These are phyloP conservation scores for Chloropsis hardwickii DNA, from an alignment of 2,113 vertebrate genomes.

Conservation along the genomic window DNA sequence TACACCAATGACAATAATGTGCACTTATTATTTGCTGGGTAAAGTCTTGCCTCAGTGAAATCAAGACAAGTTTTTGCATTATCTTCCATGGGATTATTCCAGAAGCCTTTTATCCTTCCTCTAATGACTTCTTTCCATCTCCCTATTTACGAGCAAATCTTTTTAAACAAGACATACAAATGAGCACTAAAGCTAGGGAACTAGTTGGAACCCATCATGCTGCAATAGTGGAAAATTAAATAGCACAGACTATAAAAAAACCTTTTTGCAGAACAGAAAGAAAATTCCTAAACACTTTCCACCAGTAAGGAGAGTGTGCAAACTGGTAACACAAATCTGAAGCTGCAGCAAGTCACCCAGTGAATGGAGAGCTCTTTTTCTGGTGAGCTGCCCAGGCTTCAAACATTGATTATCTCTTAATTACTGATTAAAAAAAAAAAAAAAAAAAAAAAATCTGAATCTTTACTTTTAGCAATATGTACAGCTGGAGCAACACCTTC, in stretches of 20 bases:
- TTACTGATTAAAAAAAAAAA: neutral
- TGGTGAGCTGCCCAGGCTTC: neutral
- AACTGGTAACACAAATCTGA: neutral
- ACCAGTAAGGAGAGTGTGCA: neutral
- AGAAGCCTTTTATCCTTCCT: neutral
- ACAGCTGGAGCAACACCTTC: neutral
- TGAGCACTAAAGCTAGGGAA: neutral
- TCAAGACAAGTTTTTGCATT: neutral
- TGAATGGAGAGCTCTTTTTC: neutral
- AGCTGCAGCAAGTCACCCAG: neutral
- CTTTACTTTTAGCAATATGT: neutral
- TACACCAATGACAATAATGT: neutral
- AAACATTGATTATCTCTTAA: neutral
- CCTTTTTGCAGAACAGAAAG: neutral
- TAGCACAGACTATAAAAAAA: neutral
- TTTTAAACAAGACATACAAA: neutral
- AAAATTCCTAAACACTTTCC: neutral
- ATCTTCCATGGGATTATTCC: neutral
- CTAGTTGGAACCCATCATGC: neutral
- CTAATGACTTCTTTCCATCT: neutral
- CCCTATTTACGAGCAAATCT: neutral
- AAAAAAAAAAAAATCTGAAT: neutral
- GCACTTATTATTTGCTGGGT: neutral
- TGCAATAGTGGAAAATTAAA: neutral
- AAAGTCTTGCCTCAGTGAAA: neutral